These are phyloP conservation scores for Onthophagus sagittarius DNA, from an alignment of 2,888 invertebrate genomes.

Conservation along the genomic window DNA sequence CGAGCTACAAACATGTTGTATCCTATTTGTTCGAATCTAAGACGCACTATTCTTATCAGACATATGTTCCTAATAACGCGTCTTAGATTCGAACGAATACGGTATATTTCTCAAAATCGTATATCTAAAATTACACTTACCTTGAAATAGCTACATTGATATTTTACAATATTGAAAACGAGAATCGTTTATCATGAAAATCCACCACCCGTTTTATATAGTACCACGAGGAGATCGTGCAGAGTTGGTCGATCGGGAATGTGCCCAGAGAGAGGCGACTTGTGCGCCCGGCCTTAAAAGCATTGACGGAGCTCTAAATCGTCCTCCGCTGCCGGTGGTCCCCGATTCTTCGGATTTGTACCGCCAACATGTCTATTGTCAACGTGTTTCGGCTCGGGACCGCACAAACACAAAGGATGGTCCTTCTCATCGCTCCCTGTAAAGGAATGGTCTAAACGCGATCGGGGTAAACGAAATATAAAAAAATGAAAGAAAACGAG, in stretches of 20 bases:
- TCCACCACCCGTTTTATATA: constrained; percentile 21
- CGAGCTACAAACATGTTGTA: too few relatives aligned
- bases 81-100: too few relatives aligned
- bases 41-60: too few relatives aligned
- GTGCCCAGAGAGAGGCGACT: constrained; percentile 16
- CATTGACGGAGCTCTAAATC: constrained; percentile 38
- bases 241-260: constrained; percentile 12
- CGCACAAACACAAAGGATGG: constrained; percentile 14
- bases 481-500: constrained; percentile 8
- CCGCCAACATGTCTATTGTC: constrained; percentile 15
- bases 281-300: constrained; percentile 31
- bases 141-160: background rate
- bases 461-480: constrained; percentile 16
- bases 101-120: background rate
- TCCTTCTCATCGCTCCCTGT: background rate
- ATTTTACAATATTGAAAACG: background rate
- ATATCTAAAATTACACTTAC: background rate
- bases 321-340: constrained; percentile 45
- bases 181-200: constrained; percentile 19
- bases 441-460: constrained; percentile 13
- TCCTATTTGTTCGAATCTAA: too few relatives aligned
- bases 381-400: constrained; percentile 1
- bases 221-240: constrained; percentile 8
- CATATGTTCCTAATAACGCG: too few relatives aligned
- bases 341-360: constrained; percentile 28